A percentile compares a stretch with the other conserved stretches of the same genome.
Evolutionary conservation across 1,140 invertebrate species (phyloP).

Genomic region (Rhyzopertha dominica): DNA sequence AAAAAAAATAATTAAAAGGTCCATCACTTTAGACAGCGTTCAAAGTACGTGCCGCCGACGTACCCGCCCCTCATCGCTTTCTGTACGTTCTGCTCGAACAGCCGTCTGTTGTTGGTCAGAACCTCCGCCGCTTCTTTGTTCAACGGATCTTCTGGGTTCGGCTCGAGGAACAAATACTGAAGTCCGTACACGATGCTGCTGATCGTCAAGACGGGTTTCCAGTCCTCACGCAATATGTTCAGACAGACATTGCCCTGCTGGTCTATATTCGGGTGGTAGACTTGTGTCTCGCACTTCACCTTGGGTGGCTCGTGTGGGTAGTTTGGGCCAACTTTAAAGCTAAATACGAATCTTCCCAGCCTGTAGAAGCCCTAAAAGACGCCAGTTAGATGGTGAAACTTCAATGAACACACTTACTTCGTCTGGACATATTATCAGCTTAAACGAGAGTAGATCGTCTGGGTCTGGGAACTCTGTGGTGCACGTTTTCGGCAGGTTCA

Average conservation of each 20-base stretch:
- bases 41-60: conserved; percentile 89
- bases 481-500: conserved; percentile 96
- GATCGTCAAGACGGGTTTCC: conserved; percentile 97
- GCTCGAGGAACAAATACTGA: conserved; percentile 97
- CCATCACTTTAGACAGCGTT: conserved; percentile 91
- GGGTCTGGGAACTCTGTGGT: conserved; percentile 93
- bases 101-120: conserved; percentile 84
- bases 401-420: conserved; percentile 57
- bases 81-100: conserved; percentile 94
- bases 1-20: conserved; percentile 18
- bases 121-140: conserved; percentile 99
- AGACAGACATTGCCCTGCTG: conserved; percentile 92
- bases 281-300: conserved; percentile 90
- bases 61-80: conserved; percentile 95
- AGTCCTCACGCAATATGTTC: conserved; percentile 95
- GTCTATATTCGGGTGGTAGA: conserved; percentile 95
- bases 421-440: conserved; percentile 94
- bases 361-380: conserved; percentile 83
- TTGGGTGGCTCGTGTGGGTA: conserved; percentile 96
- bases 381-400: conserved; percentile 11
- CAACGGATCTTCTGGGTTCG: conserved; percentile 96
- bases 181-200: conserved; percentile 98
- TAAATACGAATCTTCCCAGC: conserved; percentile 91
- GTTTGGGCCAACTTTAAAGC: conserved; percentile 94
- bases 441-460: conserved; percentile 94